Base-by-base conservation (phyloP, 2,113 vertebrate genomes). In the Andinoacara biseriatus region DNA sequence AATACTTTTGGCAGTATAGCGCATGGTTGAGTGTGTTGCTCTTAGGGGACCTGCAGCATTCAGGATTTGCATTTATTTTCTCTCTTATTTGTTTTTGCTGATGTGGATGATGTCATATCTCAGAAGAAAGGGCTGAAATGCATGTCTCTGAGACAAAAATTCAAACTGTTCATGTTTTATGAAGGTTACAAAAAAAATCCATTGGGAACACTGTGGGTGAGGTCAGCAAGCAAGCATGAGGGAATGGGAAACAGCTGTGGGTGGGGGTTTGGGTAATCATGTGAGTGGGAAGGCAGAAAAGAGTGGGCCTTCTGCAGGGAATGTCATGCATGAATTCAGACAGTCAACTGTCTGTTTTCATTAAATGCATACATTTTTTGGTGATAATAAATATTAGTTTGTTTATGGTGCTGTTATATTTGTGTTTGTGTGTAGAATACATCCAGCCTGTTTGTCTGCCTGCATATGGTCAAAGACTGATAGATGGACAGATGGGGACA, bases 371-470 rank as follows among this genome's bases (percentile, higher is more conserved):
- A 24, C 17, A 4, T 72, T 72, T 72, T 72, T 1, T 72, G 49
- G 49, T 31, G n/a, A 13, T 72, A 52, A 72, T 52, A 52, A 29
- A 31, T 52, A 40, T 40, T 40, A 11, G 17, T 20, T 17, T 24
- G 2, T 54, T 59, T 9, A 5, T 54, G 29, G 3, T 54, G 3
- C 5, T n/a, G n/a, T 58, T 3, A 14, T 54, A 20, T 54, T 17
- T 74, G 24, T 89, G 5, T 74, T 13, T 24, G 43, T 83, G 67
- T 84, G 31, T 87, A 98, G 97, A 98, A 58, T 96, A 96, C 77
- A 95, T 98, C 82, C 97, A 98, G 94, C 97, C 97, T 0, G 92
- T 97, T 67, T 98, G 97, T 77, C 96, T 98, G 76, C 97, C 97
- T 2, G 95, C 96, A 0, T 93, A 96, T 0, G 96, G 96, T 5